Evolutionary conservation across 2,888 invertebrate genomes (phyloP).

Genomic region (Unio pictorum): DNA sequence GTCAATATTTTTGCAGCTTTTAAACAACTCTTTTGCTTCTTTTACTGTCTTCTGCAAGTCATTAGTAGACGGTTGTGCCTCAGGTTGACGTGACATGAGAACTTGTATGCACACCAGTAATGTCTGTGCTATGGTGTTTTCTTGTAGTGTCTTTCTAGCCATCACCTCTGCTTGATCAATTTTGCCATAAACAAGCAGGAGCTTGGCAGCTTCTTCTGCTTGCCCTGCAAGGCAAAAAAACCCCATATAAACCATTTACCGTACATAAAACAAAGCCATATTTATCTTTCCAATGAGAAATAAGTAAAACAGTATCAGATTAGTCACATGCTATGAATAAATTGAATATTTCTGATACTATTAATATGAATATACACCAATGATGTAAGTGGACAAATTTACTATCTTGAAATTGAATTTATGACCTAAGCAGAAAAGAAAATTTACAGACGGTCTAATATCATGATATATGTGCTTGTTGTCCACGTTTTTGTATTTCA

Average conservation of each 20-base stretch:
- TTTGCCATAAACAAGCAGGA: conserved; percentile 40
- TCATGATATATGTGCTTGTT: too few species aligned
- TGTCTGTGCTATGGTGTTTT: conserved; percentile 37
- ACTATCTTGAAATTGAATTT: too few species aligned
- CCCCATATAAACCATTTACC: not conserved
- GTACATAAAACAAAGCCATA: too few species aligned
- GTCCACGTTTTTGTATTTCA: too few species aligned
- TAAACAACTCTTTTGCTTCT: conserved; percentile 29
- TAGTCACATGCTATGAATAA: too few species aligned
- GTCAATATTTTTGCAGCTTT: conserved; percentile 21
- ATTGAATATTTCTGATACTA: too few species aligned
- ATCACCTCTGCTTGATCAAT: conserved; percentile 32
- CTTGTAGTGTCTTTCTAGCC: conserved; percentile 35
- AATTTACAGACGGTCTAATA: too few species aligned
- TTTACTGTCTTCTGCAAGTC: conserved; percentile 18
- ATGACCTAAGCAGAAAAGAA: too few species aligned
- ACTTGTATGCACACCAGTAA: conserved; percentile 36
- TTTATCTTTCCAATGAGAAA: too few species aligned
- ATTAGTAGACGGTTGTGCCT: conserved; percentile 3
- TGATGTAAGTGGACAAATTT: too few species aligned
- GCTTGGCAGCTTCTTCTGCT: conserved; percentile 32
- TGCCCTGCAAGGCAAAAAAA: conserved; percentile 29
- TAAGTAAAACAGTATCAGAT: too few species aligned
- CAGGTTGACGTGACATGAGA: conserved; percentile 19
- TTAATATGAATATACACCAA: too few species aligned